Evolutionary conservation across 2,888 invertebrate genomes (phyloP), one percentile per base, ranked within the genome.

Genomic region (Fragum fragum): DNA sequence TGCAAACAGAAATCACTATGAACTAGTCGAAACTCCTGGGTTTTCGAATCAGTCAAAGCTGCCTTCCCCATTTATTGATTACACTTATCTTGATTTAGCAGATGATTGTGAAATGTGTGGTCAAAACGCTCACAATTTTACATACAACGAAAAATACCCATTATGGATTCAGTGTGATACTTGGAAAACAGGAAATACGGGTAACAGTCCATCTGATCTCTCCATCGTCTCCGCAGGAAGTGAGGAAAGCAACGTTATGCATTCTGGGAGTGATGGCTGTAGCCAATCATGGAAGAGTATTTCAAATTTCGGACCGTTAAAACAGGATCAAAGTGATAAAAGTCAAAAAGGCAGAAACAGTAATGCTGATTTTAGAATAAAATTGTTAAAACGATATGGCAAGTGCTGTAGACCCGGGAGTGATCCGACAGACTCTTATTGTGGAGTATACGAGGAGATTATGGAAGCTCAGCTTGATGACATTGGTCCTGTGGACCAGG

Each of bases 381-480:
- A 32, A 47, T 47, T 63, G 23, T 55, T 73, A 28, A 28, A 42
- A 1, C 52, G 74, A 18, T 77, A 71, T 29, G 42, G 66, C 3
- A 74, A 77, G 66, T 81, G 81, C 39, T 81, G 81, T 32, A 74
- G 70, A 66, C 57, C 71, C 29, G 61, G 71, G 5, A 70, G 55
- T 52, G 36, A 66, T 59, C 26, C 47, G n/a, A 52, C 52, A 21
- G 71, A 32, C 57, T 59, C 42, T 55, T 85, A 85, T 57, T 85
- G 85, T 52, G 85, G 85, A 26, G 81, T 85, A 57, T 85, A 85
- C 47, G 85, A 85, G 68, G 72, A 82, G 36, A 75, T 85, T 26
- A 85, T 85, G 85, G 85, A 85, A 75, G 75, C 75, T 47, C 81
- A 76, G 28, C 66, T 85, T 14, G 85, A 85, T 61, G 75, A 75